phyloP scores from a whole-genome alignment of 2,888 invertebrate genomes.

The Dicyrtoma fusca region DNA sequence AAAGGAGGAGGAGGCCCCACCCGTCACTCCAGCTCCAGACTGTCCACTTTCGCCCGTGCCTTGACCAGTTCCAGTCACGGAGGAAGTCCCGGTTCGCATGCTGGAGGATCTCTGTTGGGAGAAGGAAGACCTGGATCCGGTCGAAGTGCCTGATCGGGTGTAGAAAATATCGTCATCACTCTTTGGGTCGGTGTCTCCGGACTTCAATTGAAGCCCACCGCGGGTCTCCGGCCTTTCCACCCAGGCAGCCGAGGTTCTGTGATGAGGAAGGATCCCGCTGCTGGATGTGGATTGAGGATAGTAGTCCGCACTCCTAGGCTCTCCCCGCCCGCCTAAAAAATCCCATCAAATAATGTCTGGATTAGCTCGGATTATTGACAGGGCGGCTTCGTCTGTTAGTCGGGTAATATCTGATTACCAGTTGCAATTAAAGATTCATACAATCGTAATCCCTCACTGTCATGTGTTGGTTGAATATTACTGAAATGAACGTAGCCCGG shows the following conservation, averaged over 20 bases:
- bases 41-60: neutral
- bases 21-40: constrained; percentile 7
- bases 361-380: neutral
- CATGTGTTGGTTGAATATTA: constrained; percentile 42
- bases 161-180: constrained; percentile 47
- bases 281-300: constrained; percentile 31
- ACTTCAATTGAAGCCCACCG: constrained; percentile 50
- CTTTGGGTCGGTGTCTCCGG: constrained; percentile 54
- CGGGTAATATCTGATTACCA: constrained; percentile 38
- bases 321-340: constrained; percentile 54
- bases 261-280: constrained; percentile 48
- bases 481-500: constrained; percentile 26
- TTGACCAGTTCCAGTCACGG: neutral
- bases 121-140: constrained; percentile 20
- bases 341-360: neutral
- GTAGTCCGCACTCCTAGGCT: constrained; percentile 52
- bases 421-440: constrained; percentile 57
- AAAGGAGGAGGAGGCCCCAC: constrained; percentile 20
- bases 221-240: constrained; percentile 40
- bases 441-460: constrained; percentile 58
- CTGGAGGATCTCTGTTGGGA: neutral
- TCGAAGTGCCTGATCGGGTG: constrained; percentile 38
- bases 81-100: constrained; percentile 11
- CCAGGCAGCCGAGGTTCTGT: constrained; percentile 56
- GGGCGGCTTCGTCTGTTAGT: neutral